phyloP scores from a whole-genome alignment of 1,140 invertebrate genomes.

The Heliconius eleuchia region DNA sequence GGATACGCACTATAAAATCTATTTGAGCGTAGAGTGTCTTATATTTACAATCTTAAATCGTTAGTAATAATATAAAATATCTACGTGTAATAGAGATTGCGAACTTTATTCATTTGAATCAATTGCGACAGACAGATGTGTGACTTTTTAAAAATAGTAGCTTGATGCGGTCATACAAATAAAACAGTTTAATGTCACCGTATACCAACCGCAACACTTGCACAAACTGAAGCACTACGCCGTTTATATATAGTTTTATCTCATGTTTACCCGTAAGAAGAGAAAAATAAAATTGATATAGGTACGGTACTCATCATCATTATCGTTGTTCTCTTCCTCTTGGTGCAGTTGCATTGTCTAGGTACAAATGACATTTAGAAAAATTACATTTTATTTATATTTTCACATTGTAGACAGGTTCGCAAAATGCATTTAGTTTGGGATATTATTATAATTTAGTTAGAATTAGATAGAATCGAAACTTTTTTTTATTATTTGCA shows the following conservation, averaged over 20 bases:
- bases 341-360: neutral
- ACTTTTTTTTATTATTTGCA: too few species aligned
- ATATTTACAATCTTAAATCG: neutral
- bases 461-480: too few species aligned
- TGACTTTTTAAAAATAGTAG: neutral
- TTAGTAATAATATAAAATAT: neutral
- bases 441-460: too few species aligned
- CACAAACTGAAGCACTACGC: neutral
- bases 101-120: neutral
- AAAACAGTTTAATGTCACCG: neutral
- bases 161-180: neutral
- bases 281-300: neutral
- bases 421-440: too few species aligned
- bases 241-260: constrained; percentile 4
- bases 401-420: too few species aligned
- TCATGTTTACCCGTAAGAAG: neutral
- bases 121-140: neutral
- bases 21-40: too few species aligned
- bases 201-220: neutral
- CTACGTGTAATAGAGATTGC: neutral
- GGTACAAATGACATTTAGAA: too few species aligned
- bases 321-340: neutral
- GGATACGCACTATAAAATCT: too few species aligned
- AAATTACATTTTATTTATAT: too few species aligned
- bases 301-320: neutral